These are phyloP conservation scores for Tragelaphus imberbis DNA, from an alignment of 2,113 vertebrate genomes.

Conservation along the genomic window DNA sequence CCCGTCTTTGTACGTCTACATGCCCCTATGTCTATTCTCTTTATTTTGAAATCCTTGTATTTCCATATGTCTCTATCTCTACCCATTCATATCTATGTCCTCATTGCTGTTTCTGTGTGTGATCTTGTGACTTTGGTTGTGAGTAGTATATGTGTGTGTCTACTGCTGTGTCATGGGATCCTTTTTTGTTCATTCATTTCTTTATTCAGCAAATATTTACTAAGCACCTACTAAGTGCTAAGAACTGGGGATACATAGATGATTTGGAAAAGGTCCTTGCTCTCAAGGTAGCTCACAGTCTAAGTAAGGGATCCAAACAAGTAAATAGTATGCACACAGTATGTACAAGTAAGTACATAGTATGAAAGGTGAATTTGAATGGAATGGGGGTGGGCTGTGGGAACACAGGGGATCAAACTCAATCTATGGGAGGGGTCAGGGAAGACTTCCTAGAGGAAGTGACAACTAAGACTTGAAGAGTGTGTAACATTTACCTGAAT, in stretches of 20 bases:
- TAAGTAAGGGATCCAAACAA: not conserved
- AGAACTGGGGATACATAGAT: not conserved
- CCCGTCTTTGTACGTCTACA: not conserved
- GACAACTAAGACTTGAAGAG: not conserved
- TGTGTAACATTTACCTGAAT: not conserved
- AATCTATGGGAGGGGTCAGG: not conserved
- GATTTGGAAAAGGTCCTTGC: not conserved
- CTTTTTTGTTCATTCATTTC: not conserved
- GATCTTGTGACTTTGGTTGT: not conserved
- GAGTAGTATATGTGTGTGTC: not conserved
- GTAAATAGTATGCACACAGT: not conserved
- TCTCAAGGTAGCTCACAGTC: conserved; percentile 2
- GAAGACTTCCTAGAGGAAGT: not conserved
- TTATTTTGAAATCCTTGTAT: not conserved
- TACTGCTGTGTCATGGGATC: not conserved
- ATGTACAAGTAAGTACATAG: not conserved
- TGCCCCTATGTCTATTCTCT: not conserved
- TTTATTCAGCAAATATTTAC: conserved; percentile 8
- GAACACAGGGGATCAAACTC: not conserved
- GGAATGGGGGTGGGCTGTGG: not conserved
- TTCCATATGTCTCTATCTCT: not conserved
- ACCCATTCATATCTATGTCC: not conserved
- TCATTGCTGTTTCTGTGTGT: not conserved
- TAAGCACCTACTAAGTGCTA: not conserved
- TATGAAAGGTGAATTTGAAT: not conserved